Evolutionary conservation across 2,113 vertebrate species (phyloP).

Genomic region (Pholis gunnellus): DNA sequence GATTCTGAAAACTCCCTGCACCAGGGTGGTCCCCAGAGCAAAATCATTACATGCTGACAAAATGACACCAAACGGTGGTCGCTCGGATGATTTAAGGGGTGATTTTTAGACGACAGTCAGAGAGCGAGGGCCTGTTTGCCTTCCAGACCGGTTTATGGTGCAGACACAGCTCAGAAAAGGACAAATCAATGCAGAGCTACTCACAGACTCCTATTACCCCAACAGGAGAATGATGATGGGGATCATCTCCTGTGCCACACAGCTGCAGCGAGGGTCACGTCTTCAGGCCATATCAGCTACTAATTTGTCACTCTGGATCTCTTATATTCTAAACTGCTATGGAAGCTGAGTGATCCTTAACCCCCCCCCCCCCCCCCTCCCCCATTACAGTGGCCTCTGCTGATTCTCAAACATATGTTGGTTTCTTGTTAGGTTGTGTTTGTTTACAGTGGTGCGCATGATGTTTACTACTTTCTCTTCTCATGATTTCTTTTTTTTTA

Average conservation of each 20-base stretch:
- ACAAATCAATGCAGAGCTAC: conserved; percentile 68
- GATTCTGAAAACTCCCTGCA: conserved; percentile 12
- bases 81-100: conserved; percentile 18
- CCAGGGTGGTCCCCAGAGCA: not conserved
- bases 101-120: conserved; percentile 29
- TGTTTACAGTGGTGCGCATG: not conserved
- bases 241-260: conserved; percentile 55
- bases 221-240: conserved; percentile 63
- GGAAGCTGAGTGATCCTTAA: not conserved
- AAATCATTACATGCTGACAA: conserved; percentile 19
- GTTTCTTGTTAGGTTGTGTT: not conserved
- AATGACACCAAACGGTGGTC: conserved; percentile 3
- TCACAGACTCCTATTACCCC: conserved; percentile 67
- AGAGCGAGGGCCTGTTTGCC: conserved; percentile 11
- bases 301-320: conserved; percentile 57
- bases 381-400: not conserved
- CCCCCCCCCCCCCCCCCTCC: conserved; percentile 6
- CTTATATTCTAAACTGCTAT: not conserved
- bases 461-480: not conserved
- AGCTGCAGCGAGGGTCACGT: conserved; percentile 32
- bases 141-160: conserved; percentile 33
- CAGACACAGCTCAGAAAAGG: conserved; percentile 50
- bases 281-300: conserved; percentile 29
- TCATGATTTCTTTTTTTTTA: too few species aligned
- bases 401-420: not conserved